Base-by-base conservation (phyloP, 2,113 vertebrate genomes). In the Zosterops lateralis region DNA sequence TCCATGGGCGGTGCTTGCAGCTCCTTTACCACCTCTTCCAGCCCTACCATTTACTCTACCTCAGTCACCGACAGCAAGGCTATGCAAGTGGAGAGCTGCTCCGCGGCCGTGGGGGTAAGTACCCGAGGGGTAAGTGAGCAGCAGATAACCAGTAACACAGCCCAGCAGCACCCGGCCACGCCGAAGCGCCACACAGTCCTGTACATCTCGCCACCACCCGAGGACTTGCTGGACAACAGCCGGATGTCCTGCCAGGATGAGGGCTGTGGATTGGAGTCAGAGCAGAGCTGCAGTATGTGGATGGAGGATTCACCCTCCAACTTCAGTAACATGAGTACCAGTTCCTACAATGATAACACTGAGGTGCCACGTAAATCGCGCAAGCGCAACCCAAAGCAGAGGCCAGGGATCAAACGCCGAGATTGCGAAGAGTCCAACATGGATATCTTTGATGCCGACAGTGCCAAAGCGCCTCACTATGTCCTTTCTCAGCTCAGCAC, bases 391-490 rank as follows among this genome's bases (percentile, higher is more conserved):
- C 98, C 99, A 89, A 99, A 99, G 94, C 99, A 99, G 97, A 98
- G 98, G 96, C 99, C 99, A 42, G 99, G 99, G 80, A 98, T 99
- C 89, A 99, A 99, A 97, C 97, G 98, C 51, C 98, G 95, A 68
- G 97, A 98, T 66, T 97, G 97, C 65, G 98, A 97, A 91, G 98
- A 98, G 91, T 98, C 98, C 98, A 99, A 98, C 98, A 99, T 99
- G 99, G 99, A 99, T 93, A 98, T 99, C 96, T 99, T 99, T 97
- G 99, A 99, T 97, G 99, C 99, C 80, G 99, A 99, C 98, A 99
- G 99, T 96, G 99, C 99, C 97, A 99, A 99, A 98, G 99, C 98
- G 82, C 99, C 99, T 90, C 99, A 99, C 97, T 99, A 99, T 98
- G 99, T 99, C 95, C 98, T 99, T 97, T 99, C 99, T 81, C 99